Conservation (phyloP, 1,140 invertebrate genomes). For the Copidosoma floridanum region DNA sequence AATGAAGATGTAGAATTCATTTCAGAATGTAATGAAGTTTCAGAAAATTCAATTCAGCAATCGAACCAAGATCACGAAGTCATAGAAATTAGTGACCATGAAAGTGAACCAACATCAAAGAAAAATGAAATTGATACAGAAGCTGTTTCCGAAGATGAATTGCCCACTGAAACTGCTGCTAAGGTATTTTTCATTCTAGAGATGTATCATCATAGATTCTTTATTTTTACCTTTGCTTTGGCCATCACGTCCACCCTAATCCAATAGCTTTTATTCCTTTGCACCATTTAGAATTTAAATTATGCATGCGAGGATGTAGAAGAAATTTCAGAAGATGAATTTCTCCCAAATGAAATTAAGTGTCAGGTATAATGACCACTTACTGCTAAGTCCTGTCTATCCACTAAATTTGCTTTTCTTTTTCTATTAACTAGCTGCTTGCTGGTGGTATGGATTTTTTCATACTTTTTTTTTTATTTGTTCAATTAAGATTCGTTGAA, state of each 20-base stretch:
- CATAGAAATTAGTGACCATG: conserved; percentile 35
- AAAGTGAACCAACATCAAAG: conserved; percentile 31
- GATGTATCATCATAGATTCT: too few relatives aligned
- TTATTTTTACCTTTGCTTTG: too few relatives aligned
- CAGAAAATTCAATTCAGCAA: conserved; percentile 25
- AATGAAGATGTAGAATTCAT: conserved; percentile 26
- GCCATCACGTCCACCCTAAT: conserved; percentile 9
- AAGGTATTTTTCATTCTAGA: conserved; percentile 46
- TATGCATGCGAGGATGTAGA: conserved; percentile 33
- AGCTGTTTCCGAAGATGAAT: conserved; percentile 69
- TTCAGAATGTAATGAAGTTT: conserved; percentile 31
- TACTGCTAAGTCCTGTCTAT: conserved; percentile 17
- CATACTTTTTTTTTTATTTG: conserved; percentile 8
- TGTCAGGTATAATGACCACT: conserved; percentile 33
- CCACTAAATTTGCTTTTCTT: too few relatives aligned
- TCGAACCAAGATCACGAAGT: conserved; percentile 28
- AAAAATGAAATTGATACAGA: conserved; percentile 64
- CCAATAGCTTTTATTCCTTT: background rate
- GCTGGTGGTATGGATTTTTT: background rate
- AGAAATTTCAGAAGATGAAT: conserved; percentile 38
- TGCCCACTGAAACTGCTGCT: conserved; percentile 55
- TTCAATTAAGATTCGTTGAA: background rate
- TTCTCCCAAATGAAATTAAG: conserved; percentile 28
- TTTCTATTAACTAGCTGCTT: too few relatives aligned
- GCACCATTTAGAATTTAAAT: conserved; percentile 24